Percentiles rank a stretch among this genome's conserved stretches.
Conservation (phyloP, 1,140 invertebrate species). For the Paraescarpia echinospica region DNA sequence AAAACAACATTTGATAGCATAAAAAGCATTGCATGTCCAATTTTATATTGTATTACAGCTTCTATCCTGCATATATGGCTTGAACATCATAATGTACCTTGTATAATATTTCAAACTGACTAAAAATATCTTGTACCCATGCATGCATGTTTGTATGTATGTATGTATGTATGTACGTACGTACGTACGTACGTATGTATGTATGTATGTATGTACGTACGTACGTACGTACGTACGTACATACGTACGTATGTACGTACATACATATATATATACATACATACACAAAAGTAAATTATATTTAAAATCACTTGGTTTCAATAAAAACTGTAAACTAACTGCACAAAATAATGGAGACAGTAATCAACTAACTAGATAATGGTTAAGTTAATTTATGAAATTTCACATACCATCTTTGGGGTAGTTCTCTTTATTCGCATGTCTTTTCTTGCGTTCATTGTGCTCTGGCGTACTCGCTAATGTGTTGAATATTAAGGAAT, state of each 20-base stretch:
- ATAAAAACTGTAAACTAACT: no score
- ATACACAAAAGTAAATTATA: not conserved
- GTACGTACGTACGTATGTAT: no score
- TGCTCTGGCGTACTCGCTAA: slow-evolving; percentile 11
- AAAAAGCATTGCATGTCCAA: no score
- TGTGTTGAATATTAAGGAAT: slow-evolving; percentile 10
- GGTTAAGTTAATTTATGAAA: not conserved
- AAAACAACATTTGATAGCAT: no score
- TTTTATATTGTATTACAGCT: no score
- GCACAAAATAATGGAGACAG: not conserved
- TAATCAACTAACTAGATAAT: no score
- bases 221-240: no score
- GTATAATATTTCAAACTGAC: not conserved
- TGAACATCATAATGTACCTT: not conserved
- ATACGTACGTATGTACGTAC: no score
- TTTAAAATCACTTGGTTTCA: no score
- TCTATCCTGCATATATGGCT: not conserved
- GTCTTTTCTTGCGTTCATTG: not conserved
- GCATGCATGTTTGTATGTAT: not conserved
- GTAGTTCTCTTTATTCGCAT: not conserved
- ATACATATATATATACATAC: no score
- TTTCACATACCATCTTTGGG: not conserved
- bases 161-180: no score
- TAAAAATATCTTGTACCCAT: not conserved
- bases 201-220: no score